Percentiles rank a stretch among this genome's conserved stretches.
phyloP scores from a whole-genome alignment of 2,797 vertebrate species.

The Galagoides demidoff region DNA sequence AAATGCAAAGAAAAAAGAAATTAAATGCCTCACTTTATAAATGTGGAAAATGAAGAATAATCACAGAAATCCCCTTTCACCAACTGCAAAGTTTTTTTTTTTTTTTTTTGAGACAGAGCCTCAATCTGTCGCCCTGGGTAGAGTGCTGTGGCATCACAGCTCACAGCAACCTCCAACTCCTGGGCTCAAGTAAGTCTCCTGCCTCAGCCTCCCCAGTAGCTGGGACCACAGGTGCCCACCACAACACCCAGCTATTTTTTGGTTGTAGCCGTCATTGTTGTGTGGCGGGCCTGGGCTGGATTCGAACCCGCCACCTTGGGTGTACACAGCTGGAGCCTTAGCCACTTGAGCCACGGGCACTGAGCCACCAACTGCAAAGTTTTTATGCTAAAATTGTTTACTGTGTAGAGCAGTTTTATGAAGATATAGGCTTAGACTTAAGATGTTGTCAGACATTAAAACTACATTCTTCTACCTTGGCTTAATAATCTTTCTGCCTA shows the following conservation, averaged over 20 bases:
- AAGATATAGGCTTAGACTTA: neutral
- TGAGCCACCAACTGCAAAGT: neutral
- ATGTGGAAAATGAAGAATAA: slow-evolving; percentile 32
- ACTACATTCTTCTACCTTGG: neutral
- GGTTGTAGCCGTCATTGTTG: too few relatives aligned
- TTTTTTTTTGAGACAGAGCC: neutral
- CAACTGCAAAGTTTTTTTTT: slow-evolving; percentile 11
- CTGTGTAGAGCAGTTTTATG: neutral
- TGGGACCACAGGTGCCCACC: too few relatives aligned
- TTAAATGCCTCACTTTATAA: neutral
- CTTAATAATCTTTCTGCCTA: neutral
- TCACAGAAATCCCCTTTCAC: neutral
- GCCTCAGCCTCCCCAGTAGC: too few relatives aligned
- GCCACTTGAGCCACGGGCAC: too few relatives aligned
- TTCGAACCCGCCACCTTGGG: too few relatives aligned
- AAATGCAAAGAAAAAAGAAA: neutral
- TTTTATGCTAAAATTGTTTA: neutral
- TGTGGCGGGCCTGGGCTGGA: too few relatives aligned
- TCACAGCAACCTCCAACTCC: too few relatives aligned
- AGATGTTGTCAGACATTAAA: neutral
- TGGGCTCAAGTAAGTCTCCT: too few relatives aligned
- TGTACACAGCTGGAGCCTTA: too few relatives aligned
- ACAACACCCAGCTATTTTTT: too few relatives aligned
- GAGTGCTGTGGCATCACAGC: too few relatives aligned
- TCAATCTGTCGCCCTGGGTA: too few relatives aligned